phyloP scores from a whole-genome alignment of 1,140 invertebrate species.

The Chironomus striatipennis region DNA sequence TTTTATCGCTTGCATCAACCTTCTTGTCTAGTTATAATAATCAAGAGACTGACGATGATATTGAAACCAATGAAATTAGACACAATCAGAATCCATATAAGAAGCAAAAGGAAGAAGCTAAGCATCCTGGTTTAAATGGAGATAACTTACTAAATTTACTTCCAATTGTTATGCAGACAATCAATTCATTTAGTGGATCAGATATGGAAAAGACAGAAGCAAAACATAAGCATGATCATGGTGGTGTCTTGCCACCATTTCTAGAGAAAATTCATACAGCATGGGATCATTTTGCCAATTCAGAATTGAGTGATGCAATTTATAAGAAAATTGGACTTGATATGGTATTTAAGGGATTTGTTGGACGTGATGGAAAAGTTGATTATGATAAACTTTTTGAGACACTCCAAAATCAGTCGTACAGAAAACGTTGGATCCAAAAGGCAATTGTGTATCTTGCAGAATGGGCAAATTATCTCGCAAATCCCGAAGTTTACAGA shows the following conservation, averaged over 20 bases:
- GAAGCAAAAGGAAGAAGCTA: constrained; percentile 25
- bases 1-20: constrained; percentile 51
- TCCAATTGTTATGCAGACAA: constrained; percentile 53
- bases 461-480: constrained; percentile 60
- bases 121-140: constrained; percentile 35
- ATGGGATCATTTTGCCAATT: constrained; percentile 70
- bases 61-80: constrained; percentile 30
- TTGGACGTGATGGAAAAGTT: constrained; percentile 55
- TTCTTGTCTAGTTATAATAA: constrained; percentile 44
- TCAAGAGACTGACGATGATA: constrained; percentile 26
- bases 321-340: constrained; percentile 63
- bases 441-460: constrained; percentile 62
- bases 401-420: constrained; percentile 65
- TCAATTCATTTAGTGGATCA: constrained; percentile 45
- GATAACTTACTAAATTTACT: constrained; percentile 52
- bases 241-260: constrained; percentile 61
- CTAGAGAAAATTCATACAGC: constrained; percentile 62
- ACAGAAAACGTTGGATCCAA: constrained; percentile 67
- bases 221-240: constrained; percentile 57
- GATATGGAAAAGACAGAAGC: constrained; percentile 46
- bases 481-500: constrained; percentile 64
- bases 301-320: constrained; percentile 60
- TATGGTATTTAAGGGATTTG: constrained; percentile 51
- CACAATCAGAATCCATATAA: constrained; percentile 31
- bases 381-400: constrained; percentile 62